Base-by-base conservation (phyloP, 2,888 invertebrate species). In the Serripes groenlandicus region DNA sequence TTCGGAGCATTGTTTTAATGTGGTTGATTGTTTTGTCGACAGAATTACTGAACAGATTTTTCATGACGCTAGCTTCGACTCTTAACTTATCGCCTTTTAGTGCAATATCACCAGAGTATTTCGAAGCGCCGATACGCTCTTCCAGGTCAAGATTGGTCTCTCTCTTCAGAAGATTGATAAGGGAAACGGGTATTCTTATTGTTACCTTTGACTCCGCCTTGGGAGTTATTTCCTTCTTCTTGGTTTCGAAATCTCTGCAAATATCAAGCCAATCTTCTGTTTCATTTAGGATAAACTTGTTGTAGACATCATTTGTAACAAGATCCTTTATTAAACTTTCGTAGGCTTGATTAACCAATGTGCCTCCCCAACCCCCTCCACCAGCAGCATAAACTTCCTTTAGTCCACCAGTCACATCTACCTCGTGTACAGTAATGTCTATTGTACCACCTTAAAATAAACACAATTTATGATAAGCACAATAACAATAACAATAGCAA, bases 191-290 rank as follows among this genome's bases (percentile, higher is more conserved):
- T 15, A 77, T 52, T 32, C 23, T 71, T 60, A 77, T 62, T n/a
- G 23, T 49, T n/a, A 71, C 54, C n/a, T 49, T 37, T 30, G 34
- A 32, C 0, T 34, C 54, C 2, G 0, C 64, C 9, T 62, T 62
- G 7, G 62, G 71, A 21, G 7, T 54, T 3, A 77, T 54, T 3
- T 54, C 11, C 42, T 62, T 28, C 54, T 77, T 77, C 62, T 77
- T 77, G 7, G 64, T 26, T 52, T 77, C 77, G 54, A 77, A 71
- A 54, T 77, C 64, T 34, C 77, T 35, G 71, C 71, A 71, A 21
- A 77, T 34, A 54, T 77, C 71, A 18, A 71, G 26, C 62, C 54
- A 71, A 35, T 77, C 77, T 30, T 77, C 77, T 26, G 71, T 64
- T 54, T 71, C 52, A 21, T n/a, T 49, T 49, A 34, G 52, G 28